These are phyloP conservation scores for Helicoverpa zea DNA, from an alignment of 1,140 invertebrate species.

Conservation along the genomic window DNA sequence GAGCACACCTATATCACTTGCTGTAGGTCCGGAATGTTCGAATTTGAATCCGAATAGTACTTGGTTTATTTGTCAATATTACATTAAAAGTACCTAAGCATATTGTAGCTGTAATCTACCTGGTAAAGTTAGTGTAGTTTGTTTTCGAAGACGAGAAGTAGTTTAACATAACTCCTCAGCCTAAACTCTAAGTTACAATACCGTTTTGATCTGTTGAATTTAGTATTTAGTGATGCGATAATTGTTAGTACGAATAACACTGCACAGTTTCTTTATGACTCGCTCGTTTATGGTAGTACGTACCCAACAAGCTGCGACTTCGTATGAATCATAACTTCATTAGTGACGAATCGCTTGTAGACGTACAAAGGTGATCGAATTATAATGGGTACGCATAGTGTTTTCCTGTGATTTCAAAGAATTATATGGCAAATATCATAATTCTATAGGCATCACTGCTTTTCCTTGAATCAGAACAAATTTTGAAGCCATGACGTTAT, in stretches of 20 bases:
- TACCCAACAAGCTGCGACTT: neutral
- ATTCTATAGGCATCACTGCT: neutral
- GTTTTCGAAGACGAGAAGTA: too few relatives aligned
- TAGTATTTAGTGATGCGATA: conserved; percentile 1
- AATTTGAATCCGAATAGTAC: neutral
- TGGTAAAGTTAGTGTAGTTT: too few relatives aligned
- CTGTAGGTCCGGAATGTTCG: neutral
- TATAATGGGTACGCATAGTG: neutral
- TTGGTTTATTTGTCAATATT: too few relatives aligned
- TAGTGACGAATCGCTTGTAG: conserved; percentile 31
- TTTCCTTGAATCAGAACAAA: neutral
- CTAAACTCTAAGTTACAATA: neutral
- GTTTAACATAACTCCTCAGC: too few relatives aligned
- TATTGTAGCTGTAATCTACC: too few relatives aligned
- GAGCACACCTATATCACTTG: conserved; percentile 13
- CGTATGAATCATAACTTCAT: conserved; percentile 46
- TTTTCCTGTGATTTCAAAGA: neutral
- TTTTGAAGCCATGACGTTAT: neutral
- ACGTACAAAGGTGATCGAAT: conserved; percentile 35
- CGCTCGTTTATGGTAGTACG: conserved; percentile 27
- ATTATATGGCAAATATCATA: conserved; percentile 4
- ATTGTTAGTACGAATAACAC: conserved; percentile 9
- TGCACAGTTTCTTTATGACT: neutral
- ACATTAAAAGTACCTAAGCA: too few relatives aligned
- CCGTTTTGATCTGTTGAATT: neutral